Evolutionary conservation across 2,888 invertebrate genomes (phyloP).

Genomic region (Galerucella nymphaeae): DNA sequence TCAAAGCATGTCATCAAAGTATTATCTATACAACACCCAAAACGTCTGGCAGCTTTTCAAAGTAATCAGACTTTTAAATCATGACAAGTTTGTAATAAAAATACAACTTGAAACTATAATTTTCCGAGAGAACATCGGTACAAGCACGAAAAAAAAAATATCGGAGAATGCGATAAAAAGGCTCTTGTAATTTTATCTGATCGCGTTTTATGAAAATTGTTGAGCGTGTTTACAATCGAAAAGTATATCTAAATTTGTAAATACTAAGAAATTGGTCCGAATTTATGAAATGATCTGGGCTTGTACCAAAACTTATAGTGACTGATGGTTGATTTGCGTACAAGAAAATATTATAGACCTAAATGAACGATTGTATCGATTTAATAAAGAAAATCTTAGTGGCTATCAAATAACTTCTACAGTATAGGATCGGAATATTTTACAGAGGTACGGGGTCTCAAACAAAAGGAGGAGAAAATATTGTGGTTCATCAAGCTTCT

Average conservation of each 20-base stretch:
- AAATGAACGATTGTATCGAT: too few species aligned
- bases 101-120: neutral
- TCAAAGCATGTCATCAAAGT: neutral
- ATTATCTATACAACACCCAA: neutral
- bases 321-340: too few species aligned
- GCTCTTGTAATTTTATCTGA: neutral
- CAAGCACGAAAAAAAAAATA: neutral
- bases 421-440: too few species aligned
- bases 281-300: neutral
- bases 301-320: neutral
- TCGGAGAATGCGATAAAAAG: neutral
- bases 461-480: too few species aligned
- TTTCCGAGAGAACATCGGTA: neutral
- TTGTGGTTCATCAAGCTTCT: too few species aligned
- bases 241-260: neutral
- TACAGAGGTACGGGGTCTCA: too few species aligned
- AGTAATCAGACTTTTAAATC: neutral
- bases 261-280: neutral
- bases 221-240: neutral
- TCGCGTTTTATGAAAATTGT: neutral
- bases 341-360: too few species aligned
- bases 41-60: neutral
- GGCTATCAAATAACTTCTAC: too few species aligned
- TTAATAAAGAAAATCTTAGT: too few species aligned
- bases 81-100: neutral